Evolutionary conservation across 2,113 vertebrate genomes (phyloP).

Genomic region (Castor canadensis): DNA sequence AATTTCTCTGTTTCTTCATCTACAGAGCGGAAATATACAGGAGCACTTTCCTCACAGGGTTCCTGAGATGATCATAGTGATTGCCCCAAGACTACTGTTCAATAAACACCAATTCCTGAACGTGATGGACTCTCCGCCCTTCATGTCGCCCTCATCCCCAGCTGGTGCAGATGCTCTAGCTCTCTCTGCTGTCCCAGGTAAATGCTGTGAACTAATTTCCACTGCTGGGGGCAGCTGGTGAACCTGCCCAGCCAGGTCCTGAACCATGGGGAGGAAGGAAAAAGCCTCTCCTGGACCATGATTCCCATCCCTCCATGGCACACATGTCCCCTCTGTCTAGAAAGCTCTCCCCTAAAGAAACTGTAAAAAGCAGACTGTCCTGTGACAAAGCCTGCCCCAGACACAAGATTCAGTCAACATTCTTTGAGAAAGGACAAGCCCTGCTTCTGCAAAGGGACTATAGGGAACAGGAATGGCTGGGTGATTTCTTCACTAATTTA

Average conservation of each 20-base stretch:
- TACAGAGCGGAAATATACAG: not conserved
- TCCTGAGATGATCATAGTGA: not conserved
- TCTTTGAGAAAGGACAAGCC: not conserved
- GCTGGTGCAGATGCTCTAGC: not conserved
- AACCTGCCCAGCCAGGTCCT: not conserved
- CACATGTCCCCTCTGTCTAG: slow-evolving; percentile 67
- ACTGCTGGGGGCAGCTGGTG: not conserved
- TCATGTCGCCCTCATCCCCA: not conserved
- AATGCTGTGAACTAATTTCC: not conserved
- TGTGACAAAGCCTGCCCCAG: slow-evolving; percentile 39
- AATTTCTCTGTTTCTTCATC: not conserved
- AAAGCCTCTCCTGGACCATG: not conserved
- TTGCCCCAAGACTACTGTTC: not conserved
- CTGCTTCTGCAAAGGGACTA: not conserved
- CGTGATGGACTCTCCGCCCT: not conserved
- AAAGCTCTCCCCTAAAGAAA: slow-evolving; percentile 62
- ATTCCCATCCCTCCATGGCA: slow-evolving; percentile 8
- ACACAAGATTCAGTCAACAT: not conserved
- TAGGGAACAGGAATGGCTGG: not conserved
- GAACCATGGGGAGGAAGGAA: not conserved
- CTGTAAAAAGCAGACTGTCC: slow-evolving; percentile 43
- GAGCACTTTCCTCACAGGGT: not conserved
- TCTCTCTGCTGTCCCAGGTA: not conserved
- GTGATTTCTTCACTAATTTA: not conserved
- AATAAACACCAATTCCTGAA: not conserved